Percentiles rank a stretch among this genome's conserved stretches.
Evolutionary conservation across 1,140 invertebrate species (phyloP).

Genomic region (Ceratosolen fusciceps): DNA sequence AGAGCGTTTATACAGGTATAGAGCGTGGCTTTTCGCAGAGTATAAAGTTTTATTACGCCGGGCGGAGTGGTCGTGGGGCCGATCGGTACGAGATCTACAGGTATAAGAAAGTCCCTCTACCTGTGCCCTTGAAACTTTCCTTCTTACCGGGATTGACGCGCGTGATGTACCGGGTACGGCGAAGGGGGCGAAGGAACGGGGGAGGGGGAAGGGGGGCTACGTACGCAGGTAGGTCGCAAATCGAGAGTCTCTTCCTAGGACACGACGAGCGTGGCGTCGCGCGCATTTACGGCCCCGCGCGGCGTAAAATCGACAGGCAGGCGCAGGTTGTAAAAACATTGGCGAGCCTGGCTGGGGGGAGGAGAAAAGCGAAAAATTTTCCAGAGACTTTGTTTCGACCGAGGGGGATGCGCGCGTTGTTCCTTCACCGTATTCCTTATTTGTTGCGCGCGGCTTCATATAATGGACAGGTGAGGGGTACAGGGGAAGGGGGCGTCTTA

Average conservation of each 20-base stretch:
- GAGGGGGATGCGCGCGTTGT: too few species aligned
- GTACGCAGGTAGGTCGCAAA: conserved; percentile 5
- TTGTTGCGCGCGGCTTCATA: not conserved
- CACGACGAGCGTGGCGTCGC: too few species aligned
- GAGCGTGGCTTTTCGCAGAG: conserved; percentile 39
- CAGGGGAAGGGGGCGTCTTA: not conserved
- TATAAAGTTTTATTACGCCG: conserved; percentile 38
- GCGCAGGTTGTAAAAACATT: conserved; percentile 38
- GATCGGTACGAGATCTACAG: conserved; percentile 33
- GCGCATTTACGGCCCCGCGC: not conserved
- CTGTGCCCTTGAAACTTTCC: conserved; percentile 33
- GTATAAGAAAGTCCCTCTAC: conserved; percentile 32
- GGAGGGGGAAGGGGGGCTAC: not conserved
- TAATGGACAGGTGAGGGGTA: conserved; percentile 11
- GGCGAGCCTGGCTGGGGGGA: not conserved
- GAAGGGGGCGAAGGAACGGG: not conserved
- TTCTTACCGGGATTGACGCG: not conserved
- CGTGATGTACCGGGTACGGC: too few species aligned
- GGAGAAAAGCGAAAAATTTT: conserved; percentile 5
- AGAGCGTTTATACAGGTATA: conserved; percentile 10
- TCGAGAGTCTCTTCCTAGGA: conserved; percentile 9
- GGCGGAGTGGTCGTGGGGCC: not conserved
- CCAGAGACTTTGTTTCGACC: not conserved
- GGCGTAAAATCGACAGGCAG: conserved; percentile 6
- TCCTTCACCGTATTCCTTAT: conserved; percentile 10